Conservation (phyloP, 2,113 vertebrate genomes). For the Sterrhoptilus dennistouni region DNA sequence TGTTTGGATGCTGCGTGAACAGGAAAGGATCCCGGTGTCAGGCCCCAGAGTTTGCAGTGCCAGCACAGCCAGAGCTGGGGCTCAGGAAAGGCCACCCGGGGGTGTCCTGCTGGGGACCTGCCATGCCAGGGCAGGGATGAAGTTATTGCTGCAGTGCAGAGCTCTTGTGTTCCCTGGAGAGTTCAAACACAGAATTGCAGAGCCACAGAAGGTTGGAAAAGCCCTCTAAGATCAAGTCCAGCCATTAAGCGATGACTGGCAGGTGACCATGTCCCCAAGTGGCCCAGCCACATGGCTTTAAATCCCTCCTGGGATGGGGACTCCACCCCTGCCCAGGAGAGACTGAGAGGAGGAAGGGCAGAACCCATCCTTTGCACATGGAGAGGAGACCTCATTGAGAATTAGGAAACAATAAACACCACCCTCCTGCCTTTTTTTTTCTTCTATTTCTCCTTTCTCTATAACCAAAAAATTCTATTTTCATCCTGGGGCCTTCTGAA, state of each 20-base stretch:
- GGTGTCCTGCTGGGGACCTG: too few species aligned
- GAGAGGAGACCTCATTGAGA: not conserved
- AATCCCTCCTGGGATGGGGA: fast-evolving
- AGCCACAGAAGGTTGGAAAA: not conserved
- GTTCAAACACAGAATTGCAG: not conserved
- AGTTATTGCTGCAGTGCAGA: not conserved
- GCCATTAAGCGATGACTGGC: fast-evolving
- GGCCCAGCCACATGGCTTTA: fast-evolving
- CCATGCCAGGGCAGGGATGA: fast-evolving
- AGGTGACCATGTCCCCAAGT: not conserved
- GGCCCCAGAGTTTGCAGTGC: fast-evolving
- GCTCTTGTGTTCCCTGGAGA: not conserved
- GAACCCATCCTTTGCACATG: too few species aligned
- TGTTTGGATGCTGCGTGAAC: not conserved
- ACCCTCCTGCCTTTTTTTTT: not conserved
- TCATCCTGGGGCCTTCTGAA: not conserved
- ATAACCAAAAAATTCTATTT: not conserved
- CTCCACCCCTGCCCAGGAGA: not conserved
- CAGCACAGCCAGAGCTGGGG: too few species aligned
- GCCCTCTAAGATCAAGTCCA: not conserved
- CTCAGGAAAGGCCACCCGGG: not conserved
- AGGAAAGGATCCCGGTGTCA: fast-evolving
- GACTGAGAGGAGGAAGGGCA: not conserved
- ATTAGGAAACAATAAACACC: not conserved
- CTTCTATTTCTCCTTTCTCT: not conserved